Base-by-base conservation (phyloP, 2,888 invertebrate species). In the Cyclophora albipunctata region DNA sequence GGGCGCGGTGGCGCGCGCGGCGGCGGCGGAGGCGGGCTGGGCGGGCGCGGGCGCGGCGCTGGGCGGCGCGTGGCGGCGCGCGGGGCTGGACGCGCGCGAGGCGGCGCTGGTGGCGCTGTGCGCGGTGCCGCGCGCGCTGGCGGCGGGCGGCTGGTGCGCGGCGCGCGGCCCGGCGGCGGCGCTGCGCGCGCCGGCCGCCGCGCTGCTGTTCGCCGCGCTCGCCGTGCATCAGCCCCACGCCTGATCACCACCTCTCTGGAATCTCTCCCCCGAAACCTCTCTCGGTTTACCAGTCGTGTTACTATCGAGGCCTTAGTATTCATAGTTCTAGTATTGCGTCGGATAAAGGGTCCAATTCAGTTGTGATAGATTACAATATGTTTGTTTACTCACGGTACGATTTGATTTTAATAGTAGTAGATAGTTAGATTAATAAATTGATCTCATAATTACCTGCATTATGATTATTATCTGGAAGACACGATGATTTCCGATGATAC, bases 141-240 rank as follows among this genome's bases (percentile, higher is more conserved):
- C n/a, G 52, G 53, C 45, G 53, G 57, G 53, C 34, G 58, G 55
- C 47, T 48, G 45, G 49, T 47, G 54, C 57, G 34, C 70, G 70
- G 54, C 57, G 51, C 37, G 53, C 55, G 33, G 45, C 75, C 78
- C 37, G 37, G 37, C 37, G 4, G 71, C 62, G 42, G 65, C 59
- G 51, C 66, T 79, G 56, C 66, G 65, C 50, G 69, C 71, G 55
- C 80, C 77, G 3, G 63, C 71, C 50, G 77, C 76, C 62, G 78
- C 78, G 47, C 61, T 77, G 51, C 59, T 79, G 47, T 64, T 78
- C 37, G 69, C 76, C 2, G 73, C 71, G 47, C 53, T 66, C 33
- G 58, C 53, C 45, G 50, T 50, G 43, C 50, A 45, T 42, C 7
- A 4, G 20, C 20, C 41, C 42, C 34, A 33, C 34, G 33, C n/a